Conservation (phyloP, 2,113 vertebrate genomes). For the Rhynchopsitta pachyrhyncha region DNA sequence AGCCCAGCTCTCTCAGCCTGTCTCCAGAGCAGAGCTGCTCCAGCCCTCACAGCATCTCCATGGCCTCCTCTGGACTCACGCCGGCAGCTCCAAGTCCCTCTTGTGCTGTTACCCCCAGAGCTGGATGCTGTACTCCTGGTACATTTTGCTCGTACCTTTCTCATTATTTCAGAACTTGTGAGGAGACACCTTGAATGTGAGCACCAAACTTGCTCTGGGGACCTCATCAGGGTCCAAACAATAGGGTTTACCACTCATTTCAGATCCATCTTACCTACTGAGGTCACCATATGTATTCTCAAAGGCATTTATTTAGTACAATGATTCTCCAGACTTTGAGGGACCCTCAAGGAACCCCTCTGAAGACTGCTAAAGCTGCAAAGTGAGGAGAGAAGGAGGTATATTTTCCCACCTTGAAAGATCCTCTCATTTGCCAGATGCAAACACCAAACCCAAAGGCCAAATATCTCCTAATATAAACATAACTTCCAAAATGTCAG, state of each 20-base stretch:
- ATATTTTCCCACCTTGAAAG: neutral
- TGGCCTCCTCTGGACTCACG: neutral
- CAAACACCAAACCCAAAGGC: neutral
- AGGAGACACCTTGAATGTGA: neutral
- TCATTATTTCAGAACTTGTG: neutral
- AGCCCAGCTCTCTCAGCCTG: too few relatives aligned
- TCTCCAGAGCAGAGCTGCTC: neutral
- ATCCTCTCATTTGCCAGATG: neutral
- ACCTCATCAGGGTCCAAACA: neutral
- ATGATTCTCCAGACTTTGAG: neutral
- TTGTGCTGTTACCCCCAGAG: neutral
- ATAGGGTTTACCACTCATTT: neutral
- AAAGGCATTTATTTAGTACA: neutral
- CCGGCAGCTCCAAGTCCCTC: neutral
- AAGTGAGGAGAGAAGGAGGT: accelerated
- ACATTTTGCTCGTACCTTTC: neutral
- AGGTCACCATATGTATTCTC: accelerated
- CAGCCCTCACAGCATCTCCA: neutral
- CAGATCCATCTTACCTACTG: neutral
- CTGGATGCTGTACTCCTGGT: neutral
- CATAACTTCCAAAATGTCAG: neutral
- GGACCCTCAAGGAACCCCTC: neutral
- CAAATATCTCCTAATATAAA: neutral
- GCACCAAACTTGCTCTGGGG: neutral
- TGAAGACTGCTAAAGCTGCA: neutral